Evolutionary conservation across 2,113 vertebrate species (phyloP).

Genomic region (Pandion haliaetus): DNA sequence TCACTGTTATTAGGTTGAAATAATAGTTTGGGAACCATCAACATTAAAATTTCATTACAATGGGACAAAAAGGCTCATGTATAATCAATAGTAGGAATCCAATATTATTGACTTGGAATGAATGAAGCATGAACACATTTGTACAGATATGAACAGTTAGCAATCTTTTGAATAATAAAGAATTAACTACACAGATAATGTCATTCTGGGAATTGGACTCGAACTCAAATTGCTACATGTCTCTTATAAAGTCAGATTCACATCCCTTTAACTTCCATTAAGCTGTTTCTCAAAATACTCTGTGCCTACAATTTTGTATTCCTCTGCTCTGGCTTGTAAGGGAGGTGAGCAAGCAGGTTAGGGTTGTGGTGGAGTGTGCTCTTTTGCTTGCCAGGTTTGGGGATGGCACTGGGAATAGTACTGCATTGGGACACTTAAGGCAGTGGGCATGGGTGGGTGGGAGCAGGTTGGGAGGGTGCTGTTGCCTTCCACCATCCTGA

Average conservation of each 20-base stretch:
- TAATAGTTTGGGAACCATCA: constrained; percentile 83
- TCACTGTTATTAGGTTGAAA: constrained; percentile 83
- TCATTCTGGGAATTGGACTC: constrained; percentile 57
- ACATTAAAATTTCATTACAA: constrained; percentile 91
- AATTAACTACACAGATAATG: constrained; percentile 70
- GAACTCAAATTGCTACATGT: constrained; percentile 42
- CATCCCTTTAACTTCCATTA: constrained; percentile 40
- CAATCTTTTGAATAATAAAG: constrained; percentile 72
- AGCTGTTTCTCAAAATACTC: constrained; percentile 26
- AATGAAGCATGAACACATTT: constrained; percentile 70
- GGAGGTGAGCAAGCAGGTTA: neutral
- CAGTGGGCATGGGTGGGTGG: accelerated
- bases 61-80: constrained; percentile 91
- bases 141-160: constrained; percentile 63
- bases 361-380: neutral
- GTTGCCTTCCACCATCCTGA: neutral
- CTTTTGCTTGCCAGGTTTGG: neutral
- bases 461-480: neutral
- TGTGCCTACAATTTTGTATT: neutral
- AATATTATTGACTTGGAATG: constrained; percentile 81
- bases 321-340: neutral
- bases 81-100: constrained; percentile 90
- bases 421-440: neutral
- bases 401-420: neutral
- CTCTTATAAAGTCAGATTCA: constrained; percentile 25